Conservation (phyloP, 2,888 invertebrate genomes). For the Eristalinus sepulchralis region DNA sequence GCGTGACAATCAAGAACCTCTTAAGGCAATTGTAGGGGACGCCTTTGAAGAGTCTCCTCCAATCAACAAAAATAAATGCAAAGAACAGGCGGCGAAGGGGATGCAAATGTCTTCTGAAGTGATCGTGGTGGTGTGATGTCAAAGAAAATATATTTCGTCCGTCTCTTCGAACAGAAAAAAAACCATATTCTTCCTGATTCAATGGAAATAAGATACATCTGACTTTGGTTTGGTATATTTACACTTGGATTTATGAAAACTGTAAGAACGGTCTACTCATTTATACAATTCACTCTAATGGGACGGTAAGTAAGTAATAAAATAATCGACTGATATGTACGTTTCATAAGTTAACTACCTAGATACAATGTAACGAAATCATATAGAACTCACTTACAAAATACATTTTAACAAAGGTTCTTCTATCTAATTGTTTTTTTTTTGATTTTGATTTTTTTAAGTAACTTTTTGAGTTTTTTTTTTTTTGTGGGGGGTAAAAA, state of each 20-base stretch:
- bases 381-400: conserved; percentile 58
- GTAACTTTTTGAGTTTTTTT: not conserved
- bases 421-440: conserved; percentile 20
- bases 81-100: not conserved
- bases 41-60: too few species aligned
- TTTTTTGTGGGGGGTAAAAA: not conserved
- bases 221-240: conserved; percentile 47
- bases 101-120: conserved; percentile 22
- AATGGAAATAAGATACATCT: conserved; percentile 17
- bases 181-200: conserved; percentile 21
- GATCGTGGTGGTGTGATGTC: not conserved
- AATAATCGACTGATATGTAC: conserved; percentile 26
- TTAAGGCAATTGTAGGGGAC: too few species aligned
- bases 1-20: too few species aligned
- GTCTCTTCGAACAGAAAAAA: not conserved
- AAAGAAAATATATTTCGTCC: not conserved
- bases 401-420: conserved; percentile 51
- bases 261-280: conserved; percentile 56
- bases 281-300: conserved; percentile 39
- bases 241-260: conserved; percentile 53
- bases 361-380: conserved; percentile 52
- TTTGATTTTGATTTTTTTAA: not conserved
- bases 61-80: not conserved
- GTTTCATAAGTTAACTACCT: conserved; percentile 50
- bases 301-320: conserved; percentile 30